Evolutionary conservation across 1,140 invertebrate species (phyloP).

Genomic region (Drosophila lacertosa): DNA sequence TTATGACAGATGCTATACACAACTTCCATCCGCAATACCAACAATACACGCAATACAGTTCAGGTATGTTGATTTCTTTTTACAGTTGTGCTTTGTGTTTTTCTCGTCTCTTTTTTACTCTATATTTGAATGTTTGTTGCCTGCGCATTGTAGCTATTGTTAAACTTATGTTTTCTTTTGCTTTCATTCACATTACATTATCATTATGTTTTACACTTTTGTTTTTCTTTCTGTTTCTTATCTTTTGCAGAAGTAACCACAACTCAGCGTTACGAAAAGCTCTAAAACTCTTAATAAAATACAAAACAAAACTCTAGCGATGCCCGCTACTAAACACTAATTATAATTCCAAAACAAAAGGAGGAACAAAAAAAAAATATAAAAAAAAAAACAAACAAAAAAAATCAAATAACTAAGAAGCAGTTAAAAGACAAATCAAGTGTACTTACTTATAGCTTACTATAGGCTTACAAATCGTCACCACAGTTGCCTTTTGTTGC

Average conservation of each 20-base stretch:
- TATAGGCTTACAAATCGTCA: constrained; percentile 27
- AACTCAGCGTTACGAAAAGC: constrained; percentile 94
- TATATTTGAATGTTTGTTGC: constrained; percentile 54
- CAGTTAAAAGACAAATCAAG: constrained; percentile 61
- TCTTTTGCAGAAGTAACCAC: constrained; percentile 94
- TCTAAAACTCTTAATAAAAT: constrained; percentile 85
- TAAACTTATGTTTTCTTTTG: constrained; percentile 53
- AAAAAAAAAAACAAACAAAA: constrained; percentile 33
- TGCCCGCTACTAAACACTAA: constrained; percentile 56
- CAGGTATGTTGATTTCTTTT: constrained; percentile 86
- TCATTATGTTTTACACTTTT: constrained; percentile 68
- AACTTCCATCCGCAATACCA: constrained; percentile 99
- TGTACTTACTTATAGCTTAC: constrained; percentile 74
- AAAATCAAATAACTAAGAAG: constrained; percentile 25
- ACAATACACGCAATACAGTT: constrained; percentile 99
- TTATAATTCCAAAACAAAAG: constrained; percentile 27
- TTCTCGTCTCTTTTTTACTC: constrained; percentile 38
- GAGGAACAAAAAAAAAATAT: constrained; percentile 39
- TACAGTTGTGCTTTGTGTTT: constrained; percentile 20
- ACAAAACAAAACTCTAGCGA: constrained; percentile 54
- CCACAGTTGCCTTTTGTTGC: constrained; percentile 49
- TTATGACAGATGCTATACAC: constrained; percentile 99
- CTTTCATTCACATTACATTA: constrained; percentile 53
- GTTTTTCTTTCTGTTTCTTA: constrained; percentile 77
- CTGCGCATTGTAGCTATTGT: constrained; percentile 61